These are phyloP conservation scores for Choristoneura fumiferana DNA, from an alignment of 1,140 invertebrate genomes.

Conservation along the genomic window DNA sequence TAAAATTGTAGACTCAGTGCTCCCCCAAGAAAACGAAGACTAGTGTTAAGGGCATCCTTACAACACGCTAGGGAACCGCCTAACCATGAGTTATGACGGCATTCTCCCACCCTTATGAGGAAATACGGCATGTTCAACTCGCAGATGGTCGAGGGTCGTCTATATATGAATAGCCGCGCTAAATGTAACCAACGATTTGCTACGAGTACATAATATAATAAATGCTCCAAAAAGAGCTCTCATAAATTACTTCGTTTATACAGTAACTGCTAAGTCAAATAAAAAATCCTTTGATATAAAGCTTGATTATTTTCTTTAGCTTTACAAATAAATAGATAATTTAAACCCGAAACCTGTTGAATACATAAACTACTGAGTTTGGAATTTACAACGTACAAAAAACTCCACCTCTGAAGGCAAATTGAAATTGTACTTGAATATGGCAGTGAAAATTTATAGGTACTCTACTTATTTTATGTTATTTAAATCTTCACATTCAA, in stretches of 20 bases:
- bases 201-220: conserved; percentile 1
- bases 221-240: not conserved
- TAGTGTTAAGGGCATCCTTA: conserved; percentile 75
- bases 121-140: conserved; percentile 71
- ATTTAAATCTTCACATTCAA: too few species aligned
- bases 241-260: not conserved
- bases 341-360: too few species aligned
- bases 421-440: too few species aligned
- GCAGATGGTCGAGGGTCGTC: conserved; percentile 48
- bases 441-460: too few species aligned
- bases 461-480: too few species aligned
- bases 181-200: conserved; percentile 28
- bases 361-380: too few species aligned
- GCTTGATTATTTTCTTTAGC: too few species aligned
- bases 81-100: conserved; percentile 72
- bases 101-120: conserved; percentile 73
- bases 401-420: too few species aligned
- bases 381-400: too few species aligned
- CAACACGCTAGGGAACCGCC: conserved; percentile 64
- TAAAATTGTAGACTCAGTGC: conserved; percentile 40
- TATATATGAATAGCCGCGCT: conserved; percentile 59
- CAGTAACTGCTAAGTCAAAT: too few species aligned
- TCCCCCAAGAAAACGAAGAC: conserved; percentile 69
- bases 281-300: too few species aligned
- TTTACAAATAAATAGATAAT: too few species aligned